Evolutionary conservation across 2,888 invertebrate species (phyloP).

Genomic region (Autographa gamma): DNA sequence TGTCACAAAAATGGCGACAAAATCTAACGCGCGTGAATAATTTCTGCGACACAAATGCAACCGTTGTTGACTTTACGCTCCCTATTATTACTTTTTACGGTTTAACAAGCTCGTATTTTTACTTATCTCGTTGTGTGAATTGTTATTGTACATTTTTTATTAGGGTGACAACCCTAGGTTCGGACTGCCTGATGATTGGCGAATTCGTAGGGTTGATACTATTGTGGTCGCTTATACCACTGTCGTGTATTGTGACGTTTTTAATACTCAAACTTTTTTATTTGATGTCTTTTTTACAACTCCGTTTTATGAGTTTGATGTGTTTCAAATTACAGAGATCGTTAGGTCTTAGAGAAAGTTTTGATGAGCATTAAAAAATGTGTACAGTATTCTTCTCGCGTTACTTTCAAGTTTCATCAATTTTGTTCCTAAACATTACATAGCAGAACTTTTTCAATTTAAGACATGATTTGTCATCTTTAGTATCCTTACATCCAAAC

Average conservation of each 20-base stretch:
- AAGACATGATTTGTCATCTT: background rate
- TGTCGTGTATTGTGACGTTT: conserved; percentile 43
- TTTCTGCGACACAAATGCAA: conserved; percentile 73
- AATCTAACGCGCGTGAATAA: conserved; percentile 77
- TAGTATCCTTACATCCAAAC: too few species aligned
- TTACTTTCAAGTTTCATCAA: conserved; percentile 12
- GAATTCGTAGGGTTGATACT: conserved; percentile 43
- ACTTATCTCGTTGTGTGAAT: conserved; percentile 87
- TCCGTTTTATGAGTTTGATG: conserved; percentile 53
- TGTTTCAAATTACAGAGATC: conserved; percentile 36
- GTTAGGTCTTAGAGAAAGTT: conserved; percentile 51
- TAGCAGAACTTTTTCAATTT: background rate
- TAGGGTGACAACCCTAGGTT: conserved; percentile 73
- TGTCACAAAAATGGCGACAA: conserved; percentile 65
- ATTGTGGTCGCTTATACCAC: conserved; percentile 55
- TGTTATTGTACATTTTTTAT: conserved; percentile 80
- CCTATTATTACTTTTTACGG: conserved; percentile 88
- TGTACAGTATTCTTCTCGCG: conserved; percentile 32
- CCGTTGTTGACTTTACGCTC: conserved; percentile 86
- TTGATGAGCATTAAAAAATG: conserved; percentile 39
- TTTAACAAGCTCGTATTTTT: conserved; percentile 88
- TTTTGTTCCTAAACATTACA: background rate
- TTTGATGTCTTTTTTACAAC: conserved; percentile 48
- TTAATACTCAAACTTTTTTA: conserved; percentile 50
- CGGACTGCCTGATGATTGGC: conserved; percentile 19